Percentiles rank a stretch among this genome's conserved stretches.
Evolutionary conservation across 64 coral and sea anemone species (phyloP).

Genomic region (Trachythela sp.): DNA sequence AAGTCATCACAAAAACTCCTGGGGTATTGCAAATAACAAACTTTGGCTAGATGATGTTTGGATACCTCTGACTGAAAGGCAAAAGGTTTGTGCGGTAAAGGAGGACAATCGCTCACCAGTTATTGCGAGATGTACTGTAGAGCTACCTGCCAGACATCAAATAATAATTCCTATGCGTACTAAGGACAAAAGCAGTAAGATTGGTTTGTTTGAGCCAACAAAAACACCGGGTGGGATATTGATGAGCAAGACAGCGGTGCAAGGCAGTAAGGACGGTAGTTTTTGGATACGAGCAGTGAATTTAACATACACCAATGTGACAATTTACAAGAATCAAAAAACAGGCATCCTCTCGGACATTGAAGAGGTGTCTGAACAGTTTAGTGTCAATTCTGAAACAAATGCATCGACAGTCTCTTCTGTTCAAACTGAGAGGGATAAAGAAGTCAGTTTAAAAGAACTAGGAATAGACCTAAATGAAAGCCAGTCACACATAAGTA

Average conservation of each 20-base stretch:
- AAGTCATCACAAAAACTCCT: slow-evolving; percentile 41
- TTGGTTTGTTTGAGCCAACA: slow-evolving; percentile 47
- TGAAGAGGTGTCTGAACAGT: not conserved
- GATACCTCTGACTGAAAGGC: slow-evolving; percentile 17
- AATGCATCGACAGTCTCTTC: not conserved
- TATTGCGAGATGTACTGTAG: slow-evolving; percentile 53
- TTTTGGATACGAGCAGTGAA: not conserved
- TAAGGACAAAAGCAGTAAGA: slow-evolving; percentile 43
- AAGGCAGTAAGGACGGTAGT: not conserved
- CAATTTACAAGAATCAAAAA: not conserved
- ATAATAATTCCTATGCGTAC: slow-evolving; percentile 40
- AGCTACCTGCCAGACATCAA: slow-evolving; percentile 54
- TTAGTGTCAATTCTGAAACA: not conserved
- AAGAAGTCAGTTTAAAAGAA: slow-evolving; percentile 31
- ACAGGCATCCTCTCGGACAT: not conserved
- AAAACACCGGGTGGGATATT: slow-evolving; percentile 47
- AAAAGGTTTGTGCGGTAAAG: slow-evolving; percentile 25
- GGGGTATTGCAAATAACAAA: slow-evolving; percentile 45
- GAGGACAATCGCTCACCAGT: slow-evolving; percentile 42
- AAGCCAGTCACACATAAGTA: slow-evolving; percentile 28
- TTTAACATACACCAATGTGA: not conserved
- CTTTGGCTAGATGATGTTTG: slow-evolving; percentile 40
- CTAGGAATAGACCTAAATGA: slow-evolving; percentile 33
- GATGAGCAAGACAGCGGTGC: slow-evolving; percentile 40
- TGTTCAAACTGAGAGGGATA: not conserved